Percentiles rank a stretch among this genome's conserved stretches.
phyloP scores from a whole-genome alignment of 2,113 vertebrate species.

The Nanger granti region DNA sequence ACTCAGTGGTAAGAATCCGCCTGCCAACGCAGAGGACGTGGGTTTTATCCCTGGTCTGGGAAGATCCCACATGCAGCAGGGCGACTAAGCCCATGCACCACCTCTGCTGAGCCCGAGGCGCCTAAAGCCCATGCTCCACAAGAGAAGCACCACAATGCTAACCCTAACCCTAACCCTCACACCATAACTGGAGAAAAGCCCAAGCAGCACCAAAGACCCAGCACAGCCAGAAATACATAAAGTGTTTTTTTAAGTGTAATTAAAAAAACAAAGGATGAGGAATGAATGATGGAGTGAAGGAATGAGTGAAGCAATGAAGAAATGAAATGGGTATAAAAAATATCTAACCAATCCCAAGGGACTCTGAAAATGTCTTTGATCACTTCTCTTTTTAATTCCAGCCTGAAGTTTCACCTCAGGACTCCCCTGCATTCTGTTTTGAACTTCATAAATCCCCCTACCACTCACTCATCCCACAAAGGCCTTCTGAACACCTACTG shows the following conservation, averaged over 20 bases:
- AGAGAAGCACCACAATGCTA: background rate
- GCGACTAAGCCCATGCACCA: background rate
- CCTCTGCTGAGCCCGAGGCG: background rate
- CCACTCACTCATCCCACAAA: background rate
- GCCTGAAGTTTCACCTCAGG: background rate
- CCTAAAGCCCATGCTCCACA: background rate
- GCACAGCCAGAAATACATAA: background rate
- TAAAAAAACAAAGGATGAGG: background rate
- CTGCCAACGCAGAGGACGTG: rapidly evolving
- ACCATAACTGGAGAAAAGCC: background rate
- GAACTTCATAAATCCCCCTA: background rate
- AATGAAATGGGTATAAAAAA: background rate
- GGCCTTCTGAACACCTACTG: background rate
- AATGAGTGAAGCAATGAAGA: background rate
- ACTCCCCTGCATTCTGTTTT: background rate
- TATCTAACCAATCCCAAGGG: background rate
- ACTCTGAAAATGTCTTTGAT: background rate
- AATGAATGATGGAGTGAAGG: background rate
- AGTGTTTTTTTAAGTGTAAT: background rate
- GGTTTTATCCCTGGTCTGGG: background rate
- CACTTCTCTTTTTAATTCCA: background rate
- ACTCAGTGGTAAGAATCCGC: background rate
- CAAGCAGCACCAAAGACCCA: background rate
- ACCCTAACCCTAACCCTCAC: background rate
- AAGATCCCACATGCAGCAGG: background rate